Evolutionary conservation across 2,797 vertebrate genomes (phyloP).

Genomic region (Mus caroli): DNA sequence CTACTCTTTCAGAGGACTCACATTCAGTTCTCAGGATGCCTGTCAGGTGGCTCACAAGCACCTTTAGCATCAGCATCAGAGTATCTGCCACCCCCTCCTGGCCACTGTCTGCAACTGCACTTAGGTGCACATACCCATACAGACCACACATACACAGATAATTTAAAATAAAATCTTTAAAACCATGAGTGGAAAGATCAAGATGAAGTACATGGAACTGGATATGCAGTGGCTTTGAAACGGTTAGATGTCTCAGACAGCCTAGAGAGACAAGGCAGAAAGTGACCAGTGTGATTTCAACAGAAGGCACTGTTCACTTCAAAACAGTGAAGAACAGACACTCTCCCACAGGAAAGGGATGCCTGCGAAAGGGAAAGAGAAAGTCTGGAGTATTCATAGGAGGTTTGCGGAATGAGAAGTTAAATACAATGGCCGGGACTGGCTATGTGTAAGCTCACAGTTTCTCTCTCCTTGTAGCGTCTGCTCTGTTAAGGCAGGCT

Average conservation of each 20-base stretch:
- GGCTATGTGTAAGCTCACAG: no score
- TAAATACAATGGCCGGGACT: not conserved
- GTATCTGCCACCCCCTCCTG: not conserved
- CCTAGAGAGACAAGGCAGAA: not conserved
- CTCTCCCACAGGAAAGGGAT: not conserved
- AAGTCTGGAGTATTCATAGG: not conserved
- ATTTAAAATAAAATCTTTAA: not conserved
- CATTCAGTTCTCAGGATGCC: not conserved
- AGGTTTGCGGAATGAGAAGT: not conserved
- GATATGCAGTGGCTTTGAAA: not conserved
- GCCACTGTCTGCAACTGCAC: not conserved
- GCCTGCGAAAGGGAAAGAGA: not conserved
- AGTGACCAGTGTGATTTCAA: not conserved
- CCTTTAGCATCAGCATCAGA: no score
- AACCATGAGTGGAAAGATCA: not conserved
- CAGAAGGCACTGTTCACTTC: not conserved
- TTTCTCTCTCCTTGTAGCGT: not conserved
- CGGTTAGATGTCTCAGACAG: no score
- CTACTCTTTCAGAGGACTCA: not conserved
- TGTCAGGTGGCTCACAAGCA: not conserved
- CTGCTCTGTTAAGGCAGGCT: no score
- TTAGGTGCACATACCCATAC: not conserved
- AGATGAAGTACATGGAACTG: not conserved
- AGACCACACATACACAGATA: not conserved
- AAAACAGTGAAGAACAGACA: not conserved